These are phyloP conservation scores for Hystrix cristata DNA, from an alignment of 2,113 vertebrate genomes.

Conservation along the genomic window DNA sequence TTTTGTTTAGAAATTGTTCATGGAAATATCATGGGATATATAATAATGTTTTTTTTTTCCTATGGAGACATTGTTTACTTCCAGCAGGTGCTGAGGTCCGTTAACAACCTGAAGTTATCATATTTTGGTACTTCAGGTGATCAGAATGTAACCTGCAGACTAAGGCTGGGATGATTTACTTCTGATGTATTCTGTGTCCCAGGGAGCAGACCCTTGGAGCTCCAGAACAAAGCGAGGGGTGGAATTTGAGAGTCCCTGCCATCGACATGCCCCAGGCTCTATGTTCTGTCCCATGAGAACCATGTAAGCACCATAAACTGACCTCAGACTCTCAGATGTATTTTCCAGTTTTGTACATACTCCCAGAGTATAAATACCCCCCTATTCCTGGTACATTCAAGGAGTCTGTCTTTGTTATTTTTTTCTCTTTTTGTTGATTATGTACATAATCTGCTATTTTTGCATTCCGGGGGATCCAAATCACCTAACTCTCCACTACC, in stretches of 20 bases:
- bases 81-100: not conserved
- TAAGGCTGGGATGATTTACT: not conserved
- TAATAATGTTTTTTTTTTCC: not conserved
- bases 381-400: rapidly evolving
- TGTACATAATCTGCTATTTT: not conserved
- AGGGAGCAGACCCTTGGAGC: not conserved
- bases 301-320: not conserved
- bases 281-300: not conserved
- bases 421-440: not conserved
- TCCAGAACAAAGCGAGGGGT: not conserved
- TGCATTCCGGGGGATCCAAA: not conserved
- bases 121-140: not conserved
- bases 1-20: not conserved
- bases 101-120: not conserved
- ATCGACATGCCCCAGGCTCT: not conserved
- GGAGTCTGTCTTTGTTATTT: no score
- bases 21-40: not conserved
- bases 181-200: not conserved
- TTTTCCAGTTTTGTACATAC: not conserved
- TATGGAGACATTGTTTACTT: not conserved
- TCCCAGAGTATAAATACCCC: not conserved
- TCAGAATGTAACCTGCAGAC: not conserved
- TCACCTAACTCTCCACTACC: not conserved
- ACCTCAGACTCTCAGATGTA: not conserved
- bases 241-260: no score